phyloP scores from a whole-genome alignment of 1,140 invertebrate genomes.

The Monomorium pharaonis region DNA sequence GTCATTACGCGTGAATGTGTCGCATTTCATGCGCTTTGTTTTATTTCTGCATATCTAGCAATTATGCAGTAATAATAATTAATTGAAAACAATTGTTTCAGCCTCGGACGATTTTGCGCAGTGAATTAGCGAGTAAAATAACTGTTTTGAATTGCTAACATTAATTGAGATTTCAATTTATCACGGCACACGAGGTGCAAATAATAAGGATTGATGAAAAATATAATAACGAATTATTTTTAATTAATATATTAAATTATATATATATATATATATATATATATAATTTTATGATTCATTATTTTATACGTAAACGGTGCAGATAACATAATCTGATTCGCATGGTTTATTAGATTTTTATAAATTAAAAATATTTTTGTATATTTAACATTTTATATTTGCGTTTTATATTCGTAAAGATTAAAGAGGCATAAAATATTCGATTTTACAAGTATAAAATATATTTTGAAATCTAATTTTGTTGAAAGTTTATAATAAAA shows the following conservation, averaged over 20 bases:
- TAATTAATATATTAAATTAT: neutral
- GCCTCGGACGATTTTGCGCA: neutral
- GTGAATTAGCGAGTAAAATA: neutral
- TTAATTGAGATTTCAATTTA: slow-evolving; percentile 43
- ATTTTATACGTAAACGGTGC: neutral
- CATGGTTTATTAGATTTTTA: neutral
- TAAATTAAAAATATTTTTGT: neutral
- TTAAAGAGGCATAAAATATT: neutral
- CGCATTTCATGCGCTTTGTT: slow-evolving; percentile 16
- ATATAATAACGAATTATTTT: neutral
- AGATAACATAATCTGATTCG: neutral
- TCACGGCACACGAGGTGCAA: neutral
- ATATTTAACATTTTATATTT: neutral
- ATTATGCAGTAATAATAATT: slow-evolving; percentile 53
- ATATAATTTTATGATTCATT: neutral
- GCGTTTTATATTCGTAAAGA: neutral
- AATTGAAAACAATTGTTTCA: slow-evolving; percentile 50
- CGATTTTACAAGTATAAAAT: neutral
- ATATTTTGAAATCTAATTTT: neutral
- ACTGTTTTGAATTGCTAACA: neutral
- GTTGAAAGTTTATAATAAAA: neutral
- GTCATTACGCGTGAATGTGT: slow-evolving; percentile 48
- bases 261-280: too few relatives aligned
- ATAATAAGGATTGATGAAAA: neutral
- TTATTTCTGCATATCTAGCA: slow-evolving; percentile 42